Evolutionary conservation across 2,113 vertebrate genomes (phyloP).

Genomic region (Canis aureus): DNA sequence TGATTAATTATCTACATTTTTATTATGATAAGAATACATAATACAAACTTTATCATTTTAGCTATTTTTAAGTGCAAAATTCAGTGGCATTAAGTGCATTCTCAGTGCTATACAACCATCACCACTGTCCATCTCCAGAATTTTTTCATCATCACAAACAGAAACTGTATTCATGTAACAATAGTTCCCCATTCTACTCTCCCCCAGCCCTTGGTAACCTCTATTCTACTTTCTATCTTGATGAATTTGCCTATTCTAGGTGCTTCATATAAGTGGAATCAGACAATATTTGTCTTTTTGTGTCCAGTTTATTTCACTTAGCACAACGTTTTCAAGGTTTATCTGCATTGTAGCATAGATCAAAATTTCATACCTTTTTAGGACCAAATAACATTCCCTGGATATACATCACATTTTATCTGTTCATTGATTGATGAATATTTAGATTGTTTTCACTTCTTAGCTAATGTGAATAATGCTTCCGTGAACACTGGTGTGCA

Average conservation of each 20-base stretch:
- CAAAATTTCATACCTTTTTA: background rate
- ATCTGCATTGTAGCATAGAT: background rate
- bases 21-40: background rate
- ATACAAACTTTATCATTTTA: background rate
- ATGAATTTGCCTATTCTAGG: background rate
- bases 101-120: background rate
- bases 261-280: background rate
- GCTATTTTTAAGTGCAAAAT: background rate
- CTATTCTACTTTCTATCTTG: background rate
- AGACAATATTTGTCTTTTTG: background rate
- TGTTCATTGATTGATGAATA: background rate
- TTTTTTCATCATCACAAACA: background rate
- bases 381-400: background rate
- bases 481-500: background rate
- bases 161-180: constrained; percentile 8
- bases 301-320: background rate
- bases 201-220: background rate
- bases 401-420: background rate
- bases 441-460: background rate
- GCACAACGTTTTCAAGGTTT: background rate
- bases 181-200: too few relatives aligned
- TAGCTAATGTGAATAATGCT: background rate
- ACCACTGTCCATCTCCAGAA: background rate
- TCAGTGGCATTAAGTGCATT: background rate
- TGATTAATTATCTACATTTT: background rate